Evolutionary conservation across 1,140 invertebrate genomes (phyloP), one percentile per base, ranked within the genome.

Genomic region (Platyscapa corneri): DNA sequence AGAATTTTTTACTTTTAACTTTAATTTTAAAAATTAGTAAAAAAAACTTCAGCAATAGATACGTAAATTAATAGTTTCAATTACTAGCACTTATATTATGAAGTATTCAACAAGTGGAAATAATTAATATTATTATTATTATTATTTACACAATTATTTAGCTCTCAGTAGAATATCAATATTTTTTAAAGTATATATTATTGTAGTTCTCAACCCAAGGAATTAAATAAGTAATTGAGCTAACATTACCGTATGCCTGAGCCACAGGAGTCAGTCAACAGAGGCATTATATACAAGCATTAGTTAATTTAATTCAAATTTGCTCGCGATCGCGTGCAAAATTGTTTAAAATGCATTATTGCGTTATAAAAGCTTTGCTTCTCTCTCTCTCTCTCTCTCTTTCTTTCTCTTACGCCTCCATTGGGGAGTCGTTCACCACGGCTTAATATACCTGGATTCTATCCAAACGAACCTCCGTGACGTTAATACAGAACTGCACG

Each of bases 381-480:
- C 37, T 46, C 42, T 46, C 67, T 77, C 8, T 79, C 34, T 20
- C 30, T 37, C 30, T 5, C 76, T 34, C 46, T 46, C 34, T 27
- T 18, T 23, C 30, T 39, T 39, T 1, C 70, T 6, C 7, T 74
- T n/a, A 14, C 6, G 8, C 37, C 37, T 0, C 7, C 32, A 64
- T 64, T 34, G 34, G 49, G 30, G 12, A 81, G 0, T 46, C 39
- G 14, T 23, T 70, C n/a, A 67, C 16, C 46, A 46, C 3, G 8
- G 12, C 34, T 18, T 60, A 2, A 78, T 78, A 64, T 56, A 30
- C 32, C 46, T 32, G 27, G 30, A 42, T 39, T 7, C 1, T 39
- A 49, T 30, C 32, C 37, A 67, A 80, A 80, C 78, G 78, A 80
- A 72, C 37, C n/a, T 67, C 34, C 42, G 30, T 30, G 42, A 75